phyloP scores from a whole-genome alignment of 2,797 vertebrate genomes.

The Podargus strigoides region DNA sequence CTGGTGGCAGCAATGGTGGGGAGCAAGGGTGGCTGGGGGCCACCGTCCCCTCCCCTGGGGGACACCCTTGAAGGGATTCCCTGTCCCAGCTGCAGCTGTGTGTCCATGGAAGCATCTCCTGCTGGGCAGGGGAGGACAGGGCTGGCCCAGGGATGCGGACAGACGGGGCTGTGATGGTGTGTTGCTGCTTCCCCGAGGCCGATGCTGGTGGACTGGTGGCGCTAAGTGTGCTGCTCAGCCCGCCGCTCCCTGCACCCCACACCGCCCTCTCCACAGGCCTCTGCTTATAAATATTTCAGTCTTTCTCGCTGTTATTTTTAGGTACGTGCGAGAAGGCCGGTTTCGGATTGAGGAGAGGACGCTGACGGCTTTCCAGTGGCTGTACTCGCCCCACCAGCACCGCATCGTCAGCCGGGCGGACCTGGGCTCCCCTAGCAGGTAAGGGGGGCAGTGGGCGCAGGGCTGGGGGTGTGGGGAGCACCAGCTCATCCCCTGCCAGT shows the following conservation, averaged over 20 bases:
- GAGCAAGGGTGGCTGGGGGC: neutral
- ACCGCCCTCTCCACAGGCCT: neutral
- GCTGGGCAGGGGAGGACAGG: neutral
- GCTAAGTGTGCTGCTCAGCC: neutral
- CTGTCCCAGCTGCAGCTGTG: accelerated
- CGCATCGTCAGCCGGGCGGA: conserved; percentile 71
- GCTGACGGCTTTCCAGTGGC: conserved; percentile 76
- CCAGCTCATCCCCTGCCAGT: accelerated
- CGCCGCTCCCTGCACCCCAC: neutral
- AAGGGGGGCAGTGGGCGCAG: neutral
- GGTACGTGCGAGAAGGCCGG: conserved; percentile 75
- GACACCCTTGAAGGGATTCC: accelerated
- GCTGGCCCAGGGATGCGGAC: accelerated
- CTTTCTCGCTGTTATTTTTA: conserved; percentile 11
- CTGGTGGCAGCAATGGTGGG: neutral
- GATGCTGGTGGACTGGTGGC: neutral
- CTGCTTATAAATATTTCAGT: conserved; percentile 34
- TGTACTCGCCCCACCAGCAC: conserved; percentile 74
- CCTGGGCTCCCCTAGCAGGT: conserved; percentile 71
- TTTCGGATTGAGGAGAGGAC: conserved; percentile 79
- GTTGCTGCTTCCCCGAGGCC: neutral
- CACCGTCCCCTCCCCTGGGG: neutral
- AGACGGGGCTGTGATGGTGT: accelerated
- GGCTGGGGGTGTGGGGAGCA: accelerated
- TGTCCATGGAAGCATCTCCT: accelerated